Evolutionary conservation across 2,113 vertebrate genomes (phyloP).

Genomic region (Thalassarche chlororhynchos): DNA sequence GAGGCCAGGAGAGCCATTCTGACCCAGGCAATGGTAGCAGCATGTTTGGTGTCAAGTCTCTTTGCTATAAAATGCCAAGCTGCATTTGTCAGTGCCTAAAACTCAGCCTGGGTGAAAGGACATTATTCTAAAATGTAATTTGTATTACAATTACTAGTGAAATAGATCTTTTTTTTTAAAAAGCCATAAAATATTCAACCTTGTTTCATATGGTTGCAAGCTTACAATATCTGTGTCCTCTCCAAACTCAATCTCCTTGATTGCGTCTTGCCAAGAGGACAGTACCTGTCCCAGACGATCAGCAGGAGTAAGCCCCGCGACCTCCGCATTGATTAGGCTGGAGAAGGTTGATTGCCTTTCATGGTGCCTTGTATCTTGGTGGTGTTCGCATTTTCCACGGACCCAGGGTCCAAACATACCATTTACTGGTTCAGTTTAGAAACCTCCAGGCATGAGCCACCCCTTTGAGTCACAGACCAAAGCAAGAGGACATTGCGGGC

Average conservation of each 20-base stretch:
- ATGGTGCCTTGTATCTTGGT: neutral
- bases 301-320: neutral
- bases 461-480: neutral
- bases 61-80: neutral
- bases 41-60: neutral
- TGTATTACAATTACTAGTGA: neutral
- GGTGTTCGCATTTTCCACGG: neutral
- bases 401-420: accelerated
- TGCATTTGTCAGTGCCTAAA: neutral
- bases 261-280: neutral
- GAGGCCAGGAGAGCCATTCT: neutral
- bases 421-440: neutral
- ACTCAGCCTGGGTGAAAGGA: neutral
- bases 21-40: neutral
- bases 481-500: neutral
- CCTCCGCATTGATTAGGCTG: neutral
- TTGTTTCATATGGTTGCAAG: neutral
- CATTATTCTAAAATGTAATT: neutral
- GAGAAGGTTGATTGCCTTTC: neutral
- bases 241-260: neutral
- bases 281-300: neutral
- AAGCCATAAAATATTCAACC: neutral
- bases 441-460: neutral
- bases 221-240: neutral
- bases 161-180: neutral